These are phyloP conservation scores for Lasiommata megera DNA, from an alignment of 2,888 invertebrate genomes.

Conservation along the genomic window DNA sequence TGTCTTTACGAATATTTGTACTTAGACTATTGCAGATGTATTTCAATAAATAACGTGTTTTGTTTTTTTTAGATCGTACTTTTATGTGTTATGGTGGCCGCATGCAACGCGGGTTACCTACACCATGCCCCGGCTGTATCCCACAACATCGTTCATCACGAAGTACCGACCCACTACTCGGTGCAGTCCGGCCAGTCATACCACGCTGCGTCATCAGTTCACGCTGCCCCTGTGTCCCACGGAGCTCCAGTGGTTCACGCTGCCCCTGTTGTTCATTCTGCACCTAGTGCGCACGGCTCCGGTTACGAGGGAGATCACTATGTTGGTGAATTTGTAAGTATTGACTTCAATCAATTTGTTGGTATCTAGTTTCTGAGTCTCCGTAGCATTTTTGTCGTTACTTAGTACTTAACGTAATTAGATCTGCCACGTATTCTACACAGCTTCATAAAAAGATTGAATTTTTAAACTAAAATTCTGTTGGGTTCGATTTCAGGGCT, in stretches of 20 bases:
- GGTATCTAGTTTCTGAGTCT: too few species aligned
- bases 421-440: too few species aligned
- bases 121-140: conserved; percentile 72
- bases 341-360: background rate
- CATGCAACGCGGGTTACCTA: conserved; percentile 63
- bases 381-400: too few species aligned
- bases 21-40: too few species aligned
- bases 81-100: conserved; percentile 59
- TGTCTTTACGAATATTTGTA: too few species aligned
- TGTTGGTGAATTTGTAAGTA: conserved; percentile 72
- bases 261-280: conserved; percentile 42
- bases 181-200: conserved; percentile 41
- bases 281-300: conserved; percentile 35
- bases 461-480: too few species aligned
- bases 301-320: conserved; percentile 60
- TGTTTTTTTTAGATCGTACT: conserved; percentile 51
- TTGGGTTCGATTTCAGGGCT: too few species aligned
- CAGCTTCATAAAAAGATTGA: too few species aligned
- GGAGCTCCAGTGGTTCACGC: conserved; percentile 40
- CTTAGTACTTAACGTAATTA: too few species aligned
- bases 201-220: conserved; percentile 39
- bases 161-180: conserved; percentile 53
- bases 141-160: conserved; percentile 71
- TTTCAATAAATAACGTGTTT: too few species aligned
- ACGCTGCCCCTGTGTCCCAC: conserved; percentile 35